phyloP scores from a whole-genome alignment of 2,113 vertebrate genomes.

The Dryoscopus gambensis region DNA sequence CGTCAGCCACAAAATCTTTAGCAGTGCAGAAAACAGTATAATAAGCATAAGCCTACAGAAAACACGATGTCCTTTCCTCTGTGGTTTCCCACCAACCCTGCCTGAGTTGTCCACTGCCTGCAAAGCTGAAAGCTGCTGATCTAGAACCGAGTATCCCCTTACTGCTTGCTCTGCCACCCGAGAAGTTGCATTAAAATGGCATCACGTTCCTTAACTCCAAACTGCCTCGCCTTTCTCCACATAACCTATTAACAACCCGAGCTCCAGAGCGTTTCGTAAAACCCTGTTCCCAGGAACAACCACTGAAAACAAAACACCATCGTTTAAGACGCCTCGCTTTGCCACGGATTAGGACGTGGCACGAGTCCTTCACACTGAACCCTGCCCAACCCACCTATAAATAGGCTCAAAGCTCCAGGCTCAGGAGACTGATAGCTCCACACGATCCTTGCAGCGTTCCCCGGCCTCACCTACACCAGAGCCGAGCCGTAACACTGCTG shows the following conservation, averaged over 20 bases:
- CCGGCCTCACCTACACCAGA: background rate
- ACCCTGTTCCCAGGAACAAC: background rate
- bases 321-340: accelerated
- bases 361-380: background rate
- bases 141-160: conserved; percentile 41
- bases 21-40: background rate
- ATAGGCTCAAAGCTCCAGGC: conserved; percentile 26
- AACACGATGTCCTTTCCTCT: background rate
- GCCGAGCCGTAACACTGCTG: background rate
- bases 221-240: background rate
- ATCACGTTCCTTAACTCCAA: background rate
- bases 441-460: background rate
- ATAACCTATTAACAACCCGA: background rate
- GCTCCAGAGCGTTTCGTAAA: background rate
- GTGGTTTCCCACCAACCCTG: background rate
- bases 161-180: conserved; percentile 17
- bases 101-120: background rate
- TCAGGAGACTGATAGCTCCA: background rate
- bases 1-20: background rate
- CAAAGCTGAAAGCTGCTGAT: background rate
- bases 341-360: accelerated
- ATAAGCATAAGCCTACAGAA: background rate
- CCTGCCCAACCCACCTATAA: conserved; percentile 15
- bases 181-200: conserved; percentile 22
- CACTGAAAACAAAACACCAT: accelerated